These are phyloP conservation scores for Rhabdophis nuchalis DNA, from an alignment of 2,797 vertebrate species.

Conservation along the genomic window DNA sequence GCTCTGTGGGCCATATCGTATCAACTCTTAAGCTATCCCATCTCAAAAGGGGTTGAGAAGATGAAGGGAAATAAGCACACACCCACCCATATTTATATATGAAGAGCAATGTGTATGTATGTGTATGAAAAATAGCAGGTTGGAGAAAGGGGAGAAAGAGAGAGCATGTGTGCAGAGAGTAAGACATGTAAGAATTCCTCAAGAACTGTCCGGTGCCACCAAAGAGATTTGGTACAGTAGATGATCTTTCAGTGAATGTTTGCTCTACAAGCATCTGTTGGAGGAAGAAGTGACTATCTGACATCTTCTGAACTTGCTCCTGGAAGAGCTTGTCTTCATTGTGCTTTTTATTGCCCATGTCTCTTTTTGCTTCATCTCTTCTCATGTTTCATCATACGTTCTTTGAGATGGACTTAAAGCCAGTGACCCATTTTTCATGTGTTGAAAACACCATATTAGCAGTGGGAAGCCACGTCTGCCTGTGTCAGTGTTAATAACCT, in stretches of 20 bases:
- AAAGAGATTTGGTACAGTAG: not conserved
- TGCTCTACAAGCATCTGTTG: not conserved
- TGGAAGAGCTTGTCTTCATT: not conserved
- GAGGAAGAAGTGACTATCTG: not conserved
- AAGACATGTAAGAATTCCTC: not conserved
- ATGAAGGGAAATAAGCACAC: not conserved
- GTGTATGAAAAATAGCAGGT: not conserved
- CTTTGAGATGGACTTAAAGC: slow-evolving; percentile 35
- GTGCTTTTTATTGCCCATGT: accelerated
- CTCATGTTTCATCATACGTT: not conserved
- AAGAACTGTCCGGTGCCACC: not conserved
- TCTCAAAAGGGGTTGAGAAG: not conserved
- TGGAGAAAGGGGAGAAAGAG: not conserved
- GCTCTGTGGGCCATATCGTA: not conserved
- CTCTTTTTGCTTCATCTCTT: not conserved
- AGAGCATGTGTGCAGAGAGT: not conserved
- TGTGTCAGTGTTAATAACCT: slow-evolving; percentile 20
- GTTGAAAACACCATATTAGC: not conserved
- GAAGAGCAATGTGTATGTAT: not conserved
- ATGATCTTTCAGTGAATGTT: not conserved
- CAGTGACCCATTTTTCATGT: slow-evolving; percentile 54
- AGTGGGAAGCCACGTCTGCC: slow-evolving; percentile 25
- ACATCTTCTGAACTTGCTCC: accelerated
- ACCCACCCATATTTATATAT: not conserved
- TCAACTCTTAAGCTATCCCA: not conserved